Conservation (phyloP, 2,888 invertebrate genomes). For the Drosophila subquinaria region DNA sequence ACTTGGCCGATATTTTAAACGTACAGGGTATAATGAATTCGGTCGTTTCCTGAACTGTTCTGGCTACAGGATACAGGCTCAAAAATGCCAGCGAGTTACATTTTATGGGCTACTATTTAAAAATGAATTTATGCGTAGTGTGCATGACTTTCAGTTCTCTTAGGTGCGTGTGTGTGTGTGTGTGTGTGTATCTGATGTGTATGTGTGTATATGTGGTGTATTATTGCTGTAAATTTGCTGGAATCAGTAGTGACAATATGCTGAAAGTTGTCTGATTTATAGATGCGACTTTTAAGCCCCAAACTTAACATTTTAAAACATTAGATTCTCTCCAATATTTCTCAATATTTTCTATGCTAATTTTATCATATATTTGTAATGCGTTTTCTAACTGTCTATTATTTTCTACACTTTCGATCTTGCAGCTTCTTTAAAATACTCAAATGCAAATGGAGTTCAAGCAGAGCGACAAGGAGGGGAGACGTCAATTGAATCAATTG, state of each 20-base stretch:
- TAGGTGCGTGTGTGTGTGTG: not conserved
- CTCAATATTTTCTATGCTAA: not conserved
- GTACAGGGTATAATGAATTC: conserved; percentile 5
- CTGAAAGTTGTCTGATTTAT: conserved; percentile 49
- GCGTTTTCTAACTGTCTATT: not conserved
- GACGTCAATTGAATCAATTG: conserved; percentile 2
- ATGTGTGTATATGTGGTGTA: conserved; percentile 10
- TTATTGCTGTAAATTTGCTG: conserved; percentile 36
- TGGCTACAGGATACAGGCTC: conserved; percentile 5
- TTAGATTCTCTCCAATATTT: not conserved
- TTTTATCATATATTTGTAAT: not conserved
- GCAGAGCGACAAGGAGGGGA: not conserved
- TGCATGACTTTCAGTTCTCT: not conserved
- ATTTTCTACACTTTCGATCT: not conserved
- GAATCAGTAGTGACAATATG: conserved; percentile 46
- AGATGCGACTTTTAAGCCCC: not conserved
- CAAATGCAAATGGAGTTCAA: conserved; percentile 1
- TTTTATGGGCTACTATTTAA: conserved; percentile 57
- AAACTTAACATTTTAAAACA: not conserved
- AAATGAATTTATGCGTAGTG: conserved; percentile 56
- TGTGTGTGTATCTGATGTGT: not conserved
- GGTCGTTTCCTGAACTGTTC: not conserved
- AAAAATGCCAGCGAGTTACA: conserved; percentile 15
- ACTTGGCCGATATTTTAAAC: not conserved
- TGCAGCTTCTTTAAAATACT: conserved; percentile 3